These are phyloP conservation scores for Gasteruption jaculator DNA, from an alignment of 2,888 invertebrate species.

Conservation along the genomic window DNA sequence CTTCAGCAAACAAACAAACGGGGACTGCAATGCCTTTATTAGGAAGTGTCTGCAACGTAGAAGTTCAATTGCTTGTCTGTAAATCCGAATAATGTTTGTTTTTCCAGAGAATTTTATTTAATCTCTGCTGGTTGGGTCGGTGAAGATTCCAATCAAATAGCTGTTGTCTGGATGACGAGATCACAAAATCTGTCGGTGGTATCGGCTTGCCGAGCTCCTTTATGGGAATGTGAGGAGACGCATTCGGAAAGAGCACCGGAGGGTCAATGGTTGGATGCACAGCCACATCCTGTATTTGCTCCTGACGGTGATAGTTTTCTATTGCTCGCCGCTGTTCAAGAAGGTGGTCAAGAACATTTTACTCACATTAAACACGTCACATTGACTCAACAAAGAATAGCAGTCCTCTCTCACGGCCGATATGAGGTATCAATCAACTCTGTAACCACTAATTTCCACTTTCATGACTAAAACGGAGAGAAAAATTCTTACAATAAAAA, in stretches of 20 bases:
- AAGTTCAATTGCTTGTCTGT: background rate
- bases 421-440: too few relatives aligned
- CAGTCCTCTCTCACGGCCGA: slow-evolving; percentile 79
- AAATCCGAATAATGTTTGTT: slow-evolving; percentile 16
- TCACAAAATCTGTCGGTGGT: slow-evolving; percentile 88
- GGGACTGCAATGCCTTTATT: too few relatives aligned
- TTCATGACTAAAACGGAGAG: too few relatives aligned
- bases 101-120: slow-evolving; percentile 82
- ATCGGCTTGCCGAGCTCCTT: slow-evolving; percentile 77
- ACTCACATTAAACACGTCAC: slow-evolving; percentile 87
- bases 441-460: too few relatives aligned
- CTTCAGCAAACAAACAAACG: too few relatives aligned
- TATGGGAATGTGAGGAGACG: slow-evolving; percentile 81
- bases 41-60: too few relatives aligned
- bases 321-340: slow-evolving; percentile 76
- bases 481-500: too few relatives aligned
- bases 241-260: slow-evolving; percentile 81
- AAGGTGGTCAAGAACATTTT: slow-evolving; percentile 78
- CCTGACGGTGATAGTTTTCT: slow-evolving; percentile 82
- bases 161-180: slow-evolving; percentile 90
- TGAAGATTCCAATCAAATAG: slow-evolving; percentile 70
- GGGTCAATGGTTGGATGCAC: slow-evolving; percentile 80
- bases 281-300: slow-evolving; percentile 79
- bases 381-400: slow-evolving; percentile 75
- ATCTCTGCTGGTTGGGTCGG: slow-evolving; percentile 90